Evolutionary conservation across 2,888 invertebrate species (phyloP), one percentile per base, ranked within the genome.

Genomic region (Schrankia costaestrigalis): DNA sequence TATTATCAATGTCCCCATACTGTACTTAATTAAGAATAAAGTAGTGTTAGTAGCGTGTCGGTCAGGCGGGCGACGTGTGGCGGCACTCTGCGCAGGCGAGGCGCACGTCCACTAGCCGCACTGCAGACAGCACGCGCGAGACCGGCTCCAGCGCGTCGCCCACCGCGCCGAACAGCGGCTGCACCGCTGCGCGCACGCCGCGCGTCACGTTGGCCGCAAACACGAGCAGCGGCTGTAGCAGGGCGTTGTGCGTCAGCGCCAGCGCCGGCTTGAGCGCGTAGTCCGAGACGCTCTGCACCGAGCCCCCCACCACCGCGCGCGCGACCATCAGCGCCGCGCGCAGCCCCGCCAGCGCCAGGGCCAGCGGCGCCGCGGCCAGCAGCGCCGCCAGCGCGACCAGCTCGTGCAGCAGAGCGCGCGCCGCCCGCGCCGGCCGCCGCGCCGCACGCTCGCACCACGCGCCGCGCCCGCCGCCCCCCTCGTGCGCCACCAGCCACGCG

Each of bases 201-300:
- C 90, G 90, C 12, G 89, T 78, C 18, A 90, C 73, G 61, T 92
- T 92, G 49, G 90, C 91, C 6, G 89, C 51, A 53, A 92, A 89
- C 59, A 93, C 93, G 47, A 94, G 70, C 18, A 90, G 72, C 9
- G 94, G 94, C 61, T 93, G 94, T 44, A 93, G 68, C 25, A 91
- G 57, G 2, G 91, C 92, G 77, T 94, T 94, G 68, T 93, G 93
- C 3, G 87, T 9, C 19, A 92, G 90, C 18, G 93, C 90, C 41
- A 94, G 72, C 29, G 91, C 73, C 8, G 94, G 94, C 71, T 94
- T 94, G 33, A 94, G 70, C 55, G 90, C 88, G 63, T 92, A 91
- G 78, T 94, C 94, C 0, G 93, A 64, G 37, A 41, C 36, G 19
- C 67, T 55, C 41, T 57, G 65, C 52, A 68, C 47, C 24, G 56